A percentile compares a stretch with the other conserved stretches of the same genome.
phyloP scores from a whole-genome alignment of 2,888 invertebrate genomes.

The Andrena dorsata region DNA sequence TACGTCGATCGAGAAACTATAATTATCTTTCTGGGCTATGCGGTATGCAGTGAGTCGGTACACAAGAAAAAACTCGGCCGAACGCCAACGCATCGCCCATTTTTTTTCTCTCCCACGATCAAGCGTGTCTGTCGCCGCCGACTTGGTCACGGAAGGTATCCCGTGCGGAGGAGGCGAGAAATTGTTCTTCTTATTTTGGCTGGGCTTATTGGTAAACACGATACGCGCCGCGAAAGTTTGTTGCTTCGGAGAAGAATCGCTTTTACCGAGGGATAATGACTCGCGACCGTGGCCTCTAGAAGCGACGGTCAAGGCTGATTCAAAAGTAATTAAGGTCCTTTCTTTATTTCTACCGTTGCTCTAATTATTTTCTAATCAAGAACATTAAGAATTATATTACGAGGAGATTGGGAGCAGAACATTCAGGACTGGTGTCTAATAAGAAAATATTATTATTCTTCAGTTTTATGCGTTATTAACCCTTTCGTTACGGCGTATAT shows the following conservation, averaged over 20 bases:
- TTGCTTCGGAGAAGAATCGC: background rate
- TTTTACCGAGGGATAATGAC: background rate
- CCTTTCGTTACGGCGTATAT: no score
- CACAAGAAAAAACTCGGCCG: constrained; percentile 42
- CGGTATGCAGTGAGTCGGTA: constrained; percentile 72
- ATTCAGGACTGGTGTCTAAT: no score
- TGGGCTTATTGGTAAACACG: background rate
- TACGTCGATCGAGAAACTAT: constrained; percentile 77
- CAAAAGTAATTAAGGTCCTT: background rate
- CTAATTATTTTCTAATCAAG: background rate
- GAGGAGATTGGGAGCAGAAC: no score
- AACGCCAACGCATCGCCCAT: constrained; percentile 29
- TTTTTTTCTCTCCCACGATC: constrained; percentile 50
- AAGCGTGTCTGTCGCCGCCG: constrained; percentile 54
- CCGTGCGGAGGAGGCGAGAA: background rate
- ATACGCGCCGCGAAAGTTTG: background rate
- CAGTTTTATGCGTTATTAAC: no score
- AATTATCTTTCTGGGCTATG: constrained; percentile 81
- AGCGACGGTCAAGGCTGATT: background rate
- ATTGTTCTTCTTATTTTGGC: background rate
- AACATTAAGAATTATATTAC: no score
- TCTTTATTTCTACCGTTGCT: background rate
- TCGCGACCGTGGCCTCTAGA: background rate
- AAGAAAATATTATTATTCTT: no score
- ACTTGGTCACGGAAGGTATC: constrained; percentile 49